Evolutionary conservation across 1,140 invertebrate species (phyloP).

Genomic region (Saccostrea echinata): DNA sequence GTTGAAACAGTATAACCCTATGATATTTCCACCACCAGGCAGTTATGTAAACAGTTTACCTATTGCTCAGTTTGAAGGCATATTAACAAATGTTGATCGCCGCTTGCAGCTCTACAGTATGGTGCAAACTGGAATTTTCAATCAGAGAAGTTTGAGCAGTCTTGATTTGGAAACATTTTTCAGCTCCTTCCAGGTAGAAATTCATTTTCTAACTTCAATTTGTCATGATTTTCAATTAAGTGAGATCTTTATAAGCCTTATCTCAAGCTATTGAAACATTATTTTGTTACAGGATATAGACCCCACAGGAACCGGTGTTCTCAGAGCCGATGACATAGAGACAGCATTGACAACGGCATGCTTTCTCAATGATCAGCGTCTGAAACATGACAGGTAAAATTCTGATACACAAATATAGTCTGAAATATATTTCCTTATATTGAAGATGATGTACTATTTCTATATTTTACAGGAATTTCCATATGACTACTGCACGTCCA

Average conservation of each 20-base stretch:
- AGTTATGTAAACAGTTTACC: conserved; percentile 41
- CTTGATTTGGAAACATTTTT: no score
- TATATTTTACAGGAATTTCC: not conserved
- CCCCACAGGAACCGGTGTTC: no score
- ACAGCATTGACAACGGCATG: no score
- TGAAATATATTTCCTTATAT: not conserved
- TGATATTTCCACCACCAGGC: not conserved
- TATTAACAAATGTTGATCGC: not conserved
- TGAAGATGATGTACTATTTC: not conserved
- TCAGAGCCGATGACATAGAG: no score
- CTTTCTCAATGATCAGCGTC: no score
- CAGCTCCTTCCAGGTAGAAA: no score
- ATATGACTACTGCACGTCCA: not conserved
- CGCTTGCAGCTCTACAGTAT: conserved; percentile 27
- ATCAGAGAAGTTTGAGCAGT: no score
- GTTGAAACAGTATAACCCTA: not conserved
- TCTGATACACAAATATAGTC: not conserved
- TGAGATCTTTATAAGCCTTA: no score
- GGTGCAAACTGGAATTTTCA: conserved; percentile 1
- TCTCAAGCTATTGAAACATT: no score
- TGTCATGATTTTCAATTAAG: no score
- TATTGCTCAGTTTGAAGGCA: conserved; percentile 45
- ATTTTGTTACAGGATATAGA: no score
- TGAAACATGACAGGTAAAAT: conserved; percentile 3
- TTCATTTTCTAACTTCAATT: no score